Base-by-base conservation (phyloP, 2,888 invertebrate genomes). In the Caenorhabditis sp. region DNA sequence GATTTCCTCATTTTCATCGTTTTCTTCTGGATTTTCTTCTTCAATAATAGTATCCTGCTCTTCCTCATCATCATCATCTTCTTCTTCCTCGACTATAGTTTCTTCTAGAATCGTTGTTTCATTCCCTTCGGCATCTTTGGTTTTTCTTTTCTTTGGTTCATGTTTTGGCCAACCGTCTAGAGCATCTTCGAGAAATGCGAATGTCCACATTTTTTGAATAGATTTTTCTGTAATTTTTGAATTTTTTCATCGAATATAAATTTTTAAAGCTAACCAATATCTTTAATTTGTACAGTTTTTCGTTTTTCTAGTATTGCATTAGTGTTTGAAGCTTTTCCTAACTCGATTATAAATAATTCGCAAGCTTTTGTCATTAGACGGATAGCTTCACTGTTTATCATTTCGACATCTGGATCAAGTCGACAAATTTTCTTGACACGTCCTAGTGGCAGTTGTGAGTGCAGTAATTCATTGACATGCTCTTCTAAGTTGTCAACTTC, bases 161-260 rank as follows among this genome's bases (percentile, higher is more conserved):
- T 54, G 21, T 54, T 83, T 83, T 38, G 84, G 83, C 84, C 84
- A 85, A 14, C 77, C 83, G 17, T 83, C 83, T 17, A 85, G 60
- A 14, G 83, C 80, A 53, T 83, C 84, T 63, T 85, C 83, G 14
- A 85, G 74, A 59, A 84, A 81, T n/a, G 77, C 77, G 67, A 84
- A 85, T 4, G 74, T 62, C 75, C 79, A 76, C 23, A 66, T 68
- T 26, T 74, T 67, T 36, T 79, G 72, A 58, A 84, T 82, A 3
- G 76, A 78, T 25, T 76, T 76, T 26, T 83, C 84, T 84, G 67
- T 61, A 83, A 70, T 56, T 25, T 38, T 53, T 25, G 50, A 17
- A 31, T 38, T 38, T 63, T 36, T 14, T 7, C 43, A 54, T 25
- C 17, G 25, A 43, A 38, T 12, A 14, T 14, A 0, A 67, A 52